A percentile compares a stretch with the other conserved stretches of the same genome.
phyloP scores from a whole-genome alignment of 2,888 invertebrate species.

The Latrodectus hesperus region DNA sequence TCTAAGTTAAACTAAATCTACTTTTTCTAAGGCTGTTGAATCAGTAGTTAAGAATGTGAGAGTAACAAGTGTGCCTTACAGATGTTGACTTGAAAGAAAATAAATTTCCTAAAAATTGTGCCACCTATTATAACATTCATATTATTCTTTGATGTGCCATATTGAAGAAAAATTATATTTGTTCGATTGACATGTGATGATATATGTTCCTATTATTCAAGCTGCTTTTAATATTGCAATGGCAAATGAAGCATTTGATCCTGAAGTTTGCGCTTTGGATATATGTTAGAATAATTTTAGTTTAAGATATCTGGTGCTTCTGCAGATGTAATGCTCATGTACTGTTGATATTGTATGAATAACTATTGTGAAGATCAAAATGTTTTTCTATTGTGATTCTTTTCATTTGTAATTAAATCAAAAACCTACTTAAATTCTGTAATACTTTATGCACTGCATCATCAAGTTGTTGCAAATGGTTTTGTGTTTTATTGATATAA shows the following conservation, averaged over 20 bases:
- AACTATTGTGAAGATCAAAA: not conserved
- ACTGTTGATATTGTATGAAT: not conserved
- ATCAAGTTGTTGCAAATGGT: not conserved
- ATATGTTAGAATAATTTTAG: not conserved
- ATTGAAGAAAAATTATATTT: no score
- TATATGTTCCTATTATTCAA: conserved; percentile 37
- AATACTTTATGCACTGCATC: not conserved
- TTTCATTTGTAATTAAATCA: not conserved
- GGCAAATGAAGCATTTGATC: not conserved
- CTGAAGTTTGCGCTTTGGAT: not conserved
- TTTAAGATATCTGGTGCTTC: conserved; percentile 28
- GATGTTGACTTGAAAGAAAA: conserved; percentile 1
- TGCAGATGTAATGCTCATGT: not conserved
- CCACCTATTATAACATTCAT: not conserved
- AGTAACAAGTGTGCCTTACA: not conserved
- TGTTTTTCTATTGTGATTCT: not conserved
- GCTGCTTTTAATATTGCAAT: not conserved
- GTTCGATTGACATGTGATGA: conserved; percentile 12
- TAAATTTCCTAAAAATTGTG: not conserved
- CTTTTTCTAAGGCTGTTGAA: no score
- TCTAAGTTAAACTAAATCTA: no score
- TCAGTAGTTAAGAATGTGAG: not conserved
- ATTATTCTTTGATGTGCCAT: not conserved
- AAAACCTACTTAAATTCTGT: conserved; percentile 1
- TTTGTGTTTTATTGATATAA: not conserved